A percentile compares a stretch with the other conserved stretches of the same genome.
Evolutionary conservation across 2,113 vertebrate species (phyloP).

Genomic region (Vulpes ferrilata): DNA sequence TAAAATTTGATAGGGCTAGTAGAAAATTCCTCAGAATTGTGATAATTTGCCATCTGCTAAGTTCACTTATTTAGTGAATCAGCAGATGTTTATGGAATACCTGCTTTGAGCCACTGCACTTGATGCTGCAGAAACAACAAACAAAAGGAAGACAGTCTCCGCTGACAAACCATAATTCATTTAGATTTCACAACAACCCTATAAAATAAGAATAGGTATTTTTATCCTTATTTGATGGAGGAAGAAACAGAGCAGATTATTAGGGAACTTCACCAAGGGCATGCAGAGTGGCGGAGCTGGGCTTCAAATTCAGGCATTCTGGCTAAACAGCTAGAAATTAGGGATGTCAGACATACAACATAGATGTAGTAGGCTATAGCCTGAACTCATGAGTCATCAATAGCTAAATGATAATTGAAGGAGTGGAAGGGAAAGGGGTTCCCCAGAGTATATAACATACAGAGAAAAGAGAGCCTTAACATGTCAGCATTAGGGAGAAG

Average conservation of each 20-base stretch:
- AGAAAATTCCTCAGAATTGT: conserved; percentile 20
- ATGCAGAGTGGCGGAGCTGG: background rate
- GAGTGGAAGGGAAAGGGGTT: background rate
- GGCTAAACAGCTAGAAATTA: background rate
- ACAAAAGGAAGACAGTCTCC: background rate
- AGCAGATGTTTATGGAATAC: conserved; percentile 43
- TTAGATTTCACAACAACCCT: background rate
- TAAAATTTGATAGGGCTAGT: conserved; percentile 1
- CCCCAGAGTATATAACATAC: background rate
- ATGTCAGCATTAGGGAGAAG: background rate
- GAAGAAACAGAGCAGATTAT: background rate
- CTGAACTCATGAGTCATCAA: background rate
- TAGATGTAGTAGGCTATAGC: background rate
- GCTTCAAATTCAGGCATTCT: background rate
- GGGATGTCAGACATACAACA: background rate
- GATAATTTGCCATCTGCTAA: conserved; percentile 51
- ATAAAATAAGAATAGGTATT: background rate
- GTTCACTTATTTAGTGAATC: conserved; percentile 8
- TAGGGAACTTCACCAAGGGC: background rate
- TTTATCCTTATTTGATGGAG: background rate
- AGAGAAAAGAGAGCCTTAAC: background rate
- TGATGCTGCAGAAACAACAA: background rate
- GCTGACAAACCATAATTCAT: background rate
- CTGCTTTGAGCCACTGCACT: conserved; percentile 1
- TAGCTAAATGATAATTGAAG: background rate